phyloP scores from a whole-genome alignment of 2,888 invertebrate species.

The Eustalomyia histrio region DNA sequence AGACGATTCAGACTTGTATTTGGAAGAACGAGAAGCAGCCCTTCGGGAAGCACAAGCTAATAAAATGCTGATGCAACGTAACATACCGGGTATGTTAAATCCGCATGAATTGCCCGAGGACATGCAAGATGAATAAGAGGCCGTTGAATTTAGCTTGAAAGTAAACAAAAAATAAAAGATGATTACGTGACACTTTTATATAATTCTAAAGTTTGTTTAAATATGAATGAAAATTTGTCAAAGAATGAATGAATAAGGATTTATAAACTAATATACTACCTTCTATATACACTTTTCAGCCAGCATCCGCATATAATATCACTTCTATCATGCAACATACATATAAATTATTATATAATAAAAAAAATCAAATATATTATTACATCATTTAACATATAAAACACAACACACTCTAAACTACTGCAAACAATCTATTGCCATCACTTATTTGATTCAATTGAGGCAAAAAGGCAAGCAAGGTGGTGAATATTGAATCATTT shows the following conservation, averaged over 20 bases:
- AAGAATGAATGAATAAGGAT: constrained; percentile 72
- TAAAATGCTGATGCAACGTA: constrained; percentile 94
- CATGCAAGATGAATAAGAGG: constrained; percentile 88
- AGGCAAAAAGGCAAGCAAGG: too few relatives aligned
- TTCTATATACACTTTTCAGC: constrained; percentile 33
- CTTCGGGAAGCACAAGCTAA: constrained; percentile 95
- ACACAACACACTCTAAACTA: constrained; percentile 46
- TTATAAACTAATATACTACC: constrained; percentile 50
- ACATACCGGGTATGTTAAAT: constrained; percentile 97
- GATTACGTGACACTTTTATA: constrained; percentile 66
- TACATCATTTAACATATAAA: constrained; percentile 67
- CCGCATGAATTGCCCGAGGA: constrained; percentile 97
- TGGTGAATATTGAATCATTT: constrained; percentile 53
- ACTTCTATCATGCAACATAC: constrained; percentile 53
- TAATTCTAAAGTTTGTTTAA: constrained; percentile 69
- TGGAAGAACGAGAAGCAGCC: constrained; percentile 96
- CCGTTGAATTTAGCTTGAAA: constrained; percentile 56
- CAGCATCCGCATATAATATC: constrained; percentile 65
- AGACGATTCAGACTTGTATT: constrained; percentile 97
- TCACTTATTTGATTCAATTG: neutral
- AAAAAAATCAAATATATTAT: constrained; percentile 59
- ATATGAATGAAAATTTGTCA: constrained; percentile 71
- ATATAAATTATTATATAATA: constrained; percentile 41
- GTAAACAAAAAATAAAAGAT: constrained; percentile 55
- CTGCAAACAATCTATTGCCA: neutral